A percentile compares a stretch with the other conserved stretches of the same genome.
phyloP scores from a whole-genome alignment of 2,797 vertebrate species.

The Mustela erminea region DNA sequence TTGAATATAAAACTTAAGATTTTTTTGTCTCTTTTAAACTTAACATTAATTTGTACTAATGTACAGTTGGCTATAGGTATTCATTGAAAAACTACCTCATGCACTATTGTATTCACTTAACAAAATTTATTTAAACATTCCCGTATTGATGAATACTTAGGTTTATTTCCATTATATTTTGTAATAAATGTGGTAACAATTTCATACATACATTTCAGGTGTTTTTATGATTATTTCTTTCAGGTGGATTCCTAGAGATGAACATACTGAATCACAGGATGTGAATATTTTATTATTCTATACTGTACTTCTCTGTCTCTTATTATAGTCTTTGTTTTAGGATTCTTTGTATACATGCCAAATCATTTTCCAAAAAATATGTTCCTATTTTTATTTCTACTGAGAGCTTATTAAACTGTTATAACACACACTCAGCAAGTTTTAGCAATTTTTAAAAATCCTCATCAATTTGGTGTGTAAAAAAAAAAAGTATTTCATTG shows the following conservation, averaged over 20 bases:
- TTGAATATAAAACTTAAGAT: not conserved
- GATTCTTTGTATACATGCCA: not conserved
- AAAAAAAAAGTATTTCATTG: not conserved
- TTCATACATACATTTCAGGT: not conserved
- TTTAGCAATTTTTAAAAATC: not conserved
- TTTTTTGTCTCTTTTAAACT: not conserved
- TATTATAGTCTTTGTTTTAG: not conserved
- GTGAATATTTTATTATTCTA: not conserved
- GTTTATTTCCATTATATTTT: not conserved
- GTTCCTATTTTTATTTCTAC: not conserved
- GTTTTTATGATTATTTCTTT: slow-evolving; percentile 46
- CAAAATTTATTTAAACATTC: not conserved
- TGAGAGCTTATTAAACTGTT: not conserved
- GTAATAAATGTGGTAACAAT: not conserved
- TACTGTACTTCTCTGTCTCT: not conserved
- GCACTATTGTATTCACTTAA: not conserved
- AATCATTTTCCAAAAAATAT: not conserved
- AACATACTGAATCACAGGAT: not conserved
- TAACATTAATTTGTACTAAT: not conserved
- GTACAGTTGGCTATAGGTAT: not conserved
- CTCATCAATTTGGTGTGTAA: not conserved
- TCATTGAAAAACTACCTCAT: not conserved
- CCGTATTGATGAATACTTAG: not conserved
- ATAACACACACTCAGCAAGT: not conserved
- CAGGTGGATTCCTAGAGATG: not conserved